A percentile compares a stretch with the other conserved stretches of the same genome.
phyloP scores from a whole-genome alignment of 2,888 invertebrate species.

The Tribolium freemani region DNA sequence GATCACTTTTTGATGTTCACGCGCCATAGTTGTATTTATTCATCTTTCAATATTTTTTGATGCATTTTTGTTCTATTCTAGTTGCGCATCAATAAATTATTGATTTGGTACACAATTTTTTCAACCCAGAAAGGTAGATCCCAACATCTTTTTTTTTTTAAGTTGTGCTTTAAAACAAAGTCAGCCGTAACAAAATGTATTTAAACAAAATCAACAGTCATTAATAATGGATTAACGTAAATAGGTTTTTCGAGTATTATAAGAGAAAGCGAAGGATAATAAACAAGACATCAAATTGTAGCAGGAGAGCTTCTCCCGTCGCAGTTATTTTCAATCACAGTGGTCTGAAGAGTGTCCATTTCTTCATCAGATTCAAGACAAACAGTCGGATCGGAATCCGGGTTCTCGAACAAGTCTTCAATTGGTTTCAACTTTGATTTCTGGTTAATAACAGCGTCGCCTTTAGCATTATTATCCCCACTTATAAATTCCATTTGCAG shows the following conservation, averaged over 20 bases:
- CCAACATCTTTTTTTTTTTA: no score
- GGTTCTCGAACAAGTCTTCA: conserved; percentile 61
- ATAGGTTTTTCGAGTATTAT: not conserved
- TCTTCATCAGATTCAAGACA: conserved; percentile 55
- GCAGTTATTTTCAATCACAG: conserved; percentile 49
- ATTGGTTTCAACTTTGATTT: conserved; percentile 59
- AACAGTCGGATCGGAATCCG: conserved; percentile 58
- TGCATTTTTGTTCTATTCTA: conserved; percentile 16
- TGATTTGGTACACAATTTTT: conserved; percentile 23
- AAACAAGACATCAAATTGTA: conserved; percentile 29
- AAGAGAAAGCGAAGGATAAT: not conserved
- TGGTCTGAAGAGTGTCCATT: conserved; percentile 49
- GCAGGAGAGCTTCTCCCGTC: conserved; percentile 43
- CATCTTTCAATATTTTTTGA: conserved; percentile 5
- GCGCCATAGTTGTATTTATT: conserved; percentile 6
- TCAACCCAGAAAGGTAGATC: no score
- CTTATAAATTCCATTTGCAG: conserved; percentile 54
- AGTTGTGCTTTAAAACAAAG: no score
- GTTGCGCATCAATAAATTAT: conserved; percentile 28
- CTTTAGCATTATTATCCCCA: conserved; percentile 60
- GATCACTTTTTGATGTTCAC: conserved; percentile 27
- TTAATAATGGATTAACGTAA: not conserved
- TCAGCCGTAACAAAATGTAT: not conserved
- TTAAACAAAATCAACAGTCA: not conserved
- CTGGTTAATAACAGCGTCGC: conserved; percentile 61